Evolutionary conservation across 2,113 vertebrate species (phyloP).

Genomic region (Mugil cephalus): DNA sequence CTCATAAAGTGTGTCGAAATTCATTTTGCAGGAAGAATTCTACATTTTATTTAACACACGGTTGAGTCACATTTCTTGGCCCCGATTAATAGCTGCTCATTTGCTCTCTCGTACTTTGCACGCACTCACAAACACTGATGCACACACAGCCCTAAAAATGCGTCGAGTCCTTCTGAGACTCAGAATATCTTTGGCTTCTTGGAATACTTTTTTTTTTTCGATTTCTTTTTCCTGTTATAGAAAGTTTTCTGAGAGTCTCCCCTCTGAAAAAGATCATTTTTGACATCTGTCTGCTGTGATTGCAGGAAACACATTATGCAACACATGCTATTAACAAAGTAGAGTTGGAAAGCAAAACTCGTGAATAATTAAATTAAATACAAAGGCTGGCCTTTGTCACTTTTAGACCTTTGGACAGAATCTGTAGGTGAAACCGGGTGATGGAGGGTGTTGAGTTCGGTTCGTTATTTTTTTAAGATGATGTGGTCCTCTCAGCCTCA

Average conservation of each 20-base stretch:
- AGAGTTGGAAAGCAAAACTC: background rate
- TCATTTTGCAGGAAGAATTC: background rate
- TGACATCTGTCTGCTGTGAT: conserved; percentile 3
- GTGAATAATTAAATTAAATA: background rate
- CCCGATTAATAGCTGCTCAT: conserved; percentile 24
- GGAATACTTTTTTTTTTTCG: background rate
- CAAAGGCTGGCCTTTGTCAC: no score
- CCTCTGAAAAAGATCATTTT: no score
- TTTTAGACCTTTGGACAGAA: no score
- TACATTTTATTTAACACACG: background rate
- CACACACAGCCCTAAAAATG: background rate
- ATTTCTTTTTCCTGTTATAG: background rate
- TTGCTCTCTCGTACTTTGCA: conserved; percentile 20
- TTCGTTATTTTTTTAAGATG: no score
- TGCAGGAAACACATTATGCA: conserved; percentile 4
- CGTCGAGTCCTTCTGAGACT: background rate
- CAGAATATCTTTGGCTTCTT: background rate
- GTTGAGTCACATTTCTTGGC: conserved; percentile 48
- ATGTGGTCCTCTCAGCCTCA: no score
- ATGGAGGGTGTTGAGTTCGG: no score
- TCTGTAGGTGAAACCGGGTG: no score
- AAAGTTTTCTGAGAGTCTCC: no score
- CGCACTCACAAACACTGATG: background rate
- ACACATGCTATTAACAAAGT: background rate
- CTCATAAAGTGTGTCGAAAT: background rate